Evolutionary conservation across 2,888 invertebrate species (phyloP), one percentile per base, ranked within the genome.

Genomic region (Lasioglossum marginatum): DNA sequence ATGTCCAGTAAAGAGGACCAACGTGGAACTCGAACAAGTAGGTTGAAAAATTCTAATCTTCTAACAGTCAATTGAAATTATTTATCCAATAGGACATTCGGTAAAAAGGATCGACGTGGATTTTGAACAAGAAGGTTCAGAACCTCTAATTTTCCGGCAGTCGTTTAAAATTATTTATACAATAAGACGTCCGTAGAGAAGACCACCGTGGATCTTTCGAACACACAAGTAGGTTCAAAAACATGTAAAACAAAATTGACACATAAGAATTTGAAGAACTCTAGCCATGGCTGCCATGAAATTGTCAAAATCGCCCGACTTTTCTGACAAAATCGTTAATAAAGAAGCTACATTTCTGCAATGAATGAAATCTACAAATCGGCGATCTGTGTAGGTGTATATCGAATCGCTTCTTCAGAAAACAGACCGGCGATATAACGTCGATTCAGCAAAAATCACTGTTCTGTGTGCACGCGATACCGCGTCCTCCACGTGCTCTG

Each of bases 391-490:
- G n/a, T 8, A 12, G 57, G 57, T n/a, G 48, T 52, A 52, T 23
- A 8, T 63, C 31, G 27, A 63, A 63, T 63, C 8, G 63, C 19
- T 63, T 63, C 63, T 63, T 63, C 31, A 8, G 63, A 63, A 63
- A 63, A 63, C 34, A 63, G 63, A 60, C 60, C 60, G 27, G 31
- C 63, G 16, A 40, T 48, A 31, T 40, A 40, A 34, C 60, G 68
- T 77, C 34, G 68, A 63, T 63, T 85, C 63, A 31, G 19, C 48
- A 57, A 81, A 72, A n/a, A 45, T 70, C 68, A 43, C 48, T 27
- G 34, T 43, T 27, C 10, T 2, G 37, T 68, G 16, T 48, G 19
- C 19, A 12, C 48, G 71, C 12, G 31, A 45, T 19, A 45, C 16
- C 48, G 37, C n/a, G n/a, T n/a, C n/a, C 37, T 63, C 16, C n/a